Evolutionary conservation across 2,113 vertebrate species (phyloP), one percentile per base, ranked within the genome.

Genomic region (Lamprologus speciosus): DNA sequence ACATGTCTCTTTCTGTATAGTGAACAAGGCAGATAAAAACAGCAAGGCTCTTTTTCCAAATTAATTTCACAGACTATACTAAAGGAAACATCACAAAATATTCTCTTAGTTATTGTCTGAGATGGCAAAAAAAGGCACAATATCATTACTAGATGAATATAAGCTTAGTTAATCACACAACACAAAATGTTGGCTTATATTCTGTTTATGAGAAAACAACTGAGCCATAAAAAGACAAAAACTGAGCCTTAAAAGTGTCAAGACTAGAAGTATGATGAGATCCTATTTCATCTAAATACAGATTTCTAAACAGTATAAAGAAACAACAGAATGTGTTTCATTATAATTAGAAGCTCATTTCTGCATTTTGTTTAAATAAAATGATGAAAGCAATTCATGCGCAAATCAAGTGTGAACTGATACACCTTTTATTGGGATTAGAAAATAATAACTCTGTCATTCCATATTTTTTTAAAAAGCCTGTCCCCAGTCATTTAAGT

Each of bases 1-100:
- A 92, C 91, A 94, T 93, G 93, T 88, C 88, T 94, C 87, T 93
- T 93, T 95, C 94, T 84, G 93, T 92, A 94, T 88, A 80, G 87
- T 81, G 54, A 54, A 88, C 83, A 88, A 73, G 87, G 87, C 83
- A 87, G 85, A 94, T 94, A 88, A 93, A 92, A 93, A 91, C 84
- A 94, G 87, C 88, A 53, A 85, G 68, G 86, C 63, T 88, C 79
- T 84, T 93, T 93, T 82, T 88, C 85, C 92, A 96, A 96, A 96
- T 95, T 94, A 94, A 96, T 95, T 95, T 95, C 70, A 80, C 87
- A 88, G 91, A 53, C 87, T 81, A 81, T 84, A 84, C 91, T 86
- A 68, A 85, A 84, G 84, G 58, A 88, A 57, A 85, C 83, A 88
- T 87, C 84, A 87, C 75, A 80, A 70, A 84, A 88, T 87, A 88